phyloP scores from a whole-genome alignment of 2,888 invertebrate species.

The Galerucella pusilla region DNA sequence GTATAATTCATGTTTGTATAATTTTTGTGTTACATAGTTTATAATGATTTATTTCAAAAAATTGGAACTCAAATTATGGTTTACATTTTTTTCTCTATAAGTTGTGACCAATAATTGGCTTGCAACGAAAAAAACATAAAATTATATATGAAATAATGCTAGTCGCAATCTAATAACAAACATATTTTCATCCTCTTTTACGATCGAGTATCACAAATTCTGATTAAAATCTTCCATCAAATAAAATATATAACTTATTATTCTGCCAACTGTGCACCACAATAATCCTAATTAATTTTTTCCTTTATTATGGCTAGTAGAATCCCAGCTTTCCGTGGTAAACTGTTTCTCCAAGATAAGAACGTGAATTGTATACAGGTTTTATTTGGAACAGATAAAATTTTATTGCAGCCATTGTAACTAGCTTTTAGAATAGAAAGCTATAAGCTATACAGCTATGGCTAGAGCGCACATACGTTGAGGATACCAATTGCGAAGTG shows the following conservation, averaged over 20 bases:
- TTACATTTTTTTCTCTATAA: too few relatives aligned
- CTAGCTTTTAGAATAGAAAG: conserved; percentile 35
- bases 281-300: conserved; percentile 32
- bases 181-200: conserved; percentile 20
- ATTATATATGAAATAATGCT: not conserved
- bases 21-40: too few relatives aligned
- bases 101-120: too few relatives aligned
- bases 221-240: conserved; percentile 31
- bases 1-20: too few relatives aligned
- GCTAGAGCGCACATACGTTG: conserved; percentile 29
- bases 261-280: conserved; percentile 27
- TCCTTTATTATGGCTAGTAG: conserved; percentile 33
- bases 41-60: too few relatives aligned
- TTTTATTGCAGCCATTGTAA: conserved; percentile 44
- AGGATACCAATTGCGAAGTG: conserved; percentile 22
- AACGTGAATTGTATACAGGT: conserved; percentile 43
- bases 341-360: conserved; percentile 41
- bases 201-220: conserved; percentile 19
- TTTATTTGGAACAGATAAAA: conserved; percentile 47
- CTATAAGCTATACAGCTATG: conserved; percentile 17
- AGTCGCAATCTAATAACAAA: not conserved
- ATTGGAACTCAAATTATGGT: too few relatives aligned
- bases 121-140: not conserved
- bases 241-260: conserved; percentile 28
- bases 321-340: conserved; percentile 32